Base-by-base conservation (phyloP, 2,113 vertebrate species). In the Anser cygnoides region DNA sequence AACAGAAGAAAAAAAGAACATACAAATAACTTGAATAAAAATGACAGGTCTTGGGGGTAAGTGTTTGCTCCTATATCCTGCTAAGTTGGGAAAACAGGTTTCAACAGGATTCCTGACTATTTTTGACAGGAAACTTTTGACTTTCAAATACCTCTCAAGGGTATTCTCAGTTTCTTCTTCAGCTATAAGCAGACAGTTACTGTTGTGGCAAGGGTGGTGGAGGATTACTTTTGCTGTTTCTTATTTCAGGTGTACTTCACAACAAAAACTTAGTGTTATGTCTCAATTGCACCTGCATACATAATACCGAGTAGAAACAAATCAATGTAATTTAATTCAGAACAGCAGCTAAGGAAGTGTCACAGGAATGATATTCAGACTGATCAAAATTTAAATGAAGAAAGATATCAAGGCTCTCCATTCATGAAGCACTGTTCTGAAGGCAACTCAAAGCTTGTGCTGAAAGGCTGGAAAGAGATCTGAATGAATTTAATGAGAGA, bases 311-410 rank as follows among this genome's bases (percentile, higher is more conserved):
- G 29, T 25, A 66, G 90, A 61, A 68, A 95, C 12, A 81, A 92
- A 90, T 87, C 57, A 81, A 54, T 84, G 61, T 57, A 41, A 90
- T 90, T 94, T 86, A 81, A 81, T 95, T 59, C 68, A 61, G 83
- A 90, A 65, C 4, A 73, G 28, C 21, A 78, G 43, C 41, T 90
- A 87, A 94, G 61, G 73, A 93, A 80, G 16, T 19, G 10, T 78
- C 50, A 84, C 2, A 59, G 76, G 92, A 95, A 88, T 75, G 2
- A 19, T 50, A 54, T 67, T 88, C 59, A 75, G 31, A 61, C 52
- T 74, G 75, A 86, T 54, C 52, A 78, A 92, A 93, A 94, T 93
- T 87, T 77, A 93, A 88, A 92, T 75, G 46, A 94, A 90, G 54
- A 79, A 73, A 66, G 25, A 25, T 78, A 72, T 49, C 52, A 65